Conservation (phyloP, 2,888 invertebrate species). For the Tipula vernalis region DNA sequence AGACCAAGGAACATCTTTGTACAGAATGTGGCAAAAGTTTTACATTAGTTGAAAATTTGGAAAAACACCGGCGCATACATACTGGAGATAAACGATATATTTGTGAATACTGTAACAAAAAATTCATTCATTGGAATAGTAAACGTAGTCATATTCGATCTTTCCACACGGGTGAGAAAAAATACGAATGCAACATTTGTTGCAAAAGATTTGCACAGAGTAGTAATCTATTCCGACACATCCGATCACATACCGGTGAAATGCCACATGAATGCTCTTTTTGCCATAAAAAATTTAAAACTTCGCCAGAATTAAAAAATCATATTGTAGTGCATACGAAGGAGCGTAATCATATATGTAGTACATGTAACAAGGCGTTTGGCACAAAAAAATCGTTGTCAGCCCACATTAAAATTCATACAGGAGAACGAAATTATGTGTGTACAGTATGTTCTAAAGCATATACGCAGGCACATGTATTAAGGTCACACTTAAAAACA, state of each 20-base stretch:
- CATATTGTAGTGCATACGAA: slow-evolving; percentile 15
- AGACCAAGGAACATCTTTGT: slow-evolving; percentile 10
- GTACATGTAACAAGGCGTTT: slow-evolving; percentile 14
- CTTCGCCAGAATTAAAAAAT: slow-evolving; percentile 12
- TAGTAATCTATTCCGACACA: slow-evolving; percentile 12
- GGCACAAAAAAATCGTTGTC: slow-evolving; percentile 12
- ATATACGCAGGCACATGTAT: slow-evolving; percentile 14
- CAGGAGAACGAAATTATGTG: slow-evolving; percentile 13
- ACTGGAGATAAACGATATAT: slow-evolving; percentile 12
- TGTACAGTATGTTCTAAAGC: slow-evolving; percentile 14
- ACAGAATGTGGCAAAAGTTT: slow-evolving; percentile 14
- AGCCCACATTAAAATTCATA: slow-evolving; percentile 14
- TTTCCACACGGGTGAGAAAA: slow-evolving; percentile 14
- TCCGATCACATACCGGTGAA: slow-evolving; percentile 14
- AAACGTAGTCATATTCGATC: slow-evolving; percentile 13
- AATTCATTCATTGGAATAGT: slow-evolving; percentile 16
- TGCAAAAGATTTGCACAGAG: slow-evolving; percentile 12
- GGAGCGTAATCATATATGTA: slow-evolving; percentile 14
- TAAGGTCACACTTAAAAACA: slow-evolving; percentile 14
- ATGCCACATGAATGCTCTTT: slow-evolving; percentile 11
- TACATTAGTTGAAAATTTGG: slow-evolving; percentile 8
- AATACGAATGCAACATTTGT: slow-evolving; percentile 14
- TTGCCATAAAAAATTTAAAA: slow-evolving; percentile 15
- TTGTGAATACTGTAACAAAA: slow-evolving; percentile 13
- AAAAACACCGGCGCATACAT: slow-evolving; percentile 13